Conservation (phyloP, 2,797 vertebrate genomes). For the Delichon dasypus region DNA sequence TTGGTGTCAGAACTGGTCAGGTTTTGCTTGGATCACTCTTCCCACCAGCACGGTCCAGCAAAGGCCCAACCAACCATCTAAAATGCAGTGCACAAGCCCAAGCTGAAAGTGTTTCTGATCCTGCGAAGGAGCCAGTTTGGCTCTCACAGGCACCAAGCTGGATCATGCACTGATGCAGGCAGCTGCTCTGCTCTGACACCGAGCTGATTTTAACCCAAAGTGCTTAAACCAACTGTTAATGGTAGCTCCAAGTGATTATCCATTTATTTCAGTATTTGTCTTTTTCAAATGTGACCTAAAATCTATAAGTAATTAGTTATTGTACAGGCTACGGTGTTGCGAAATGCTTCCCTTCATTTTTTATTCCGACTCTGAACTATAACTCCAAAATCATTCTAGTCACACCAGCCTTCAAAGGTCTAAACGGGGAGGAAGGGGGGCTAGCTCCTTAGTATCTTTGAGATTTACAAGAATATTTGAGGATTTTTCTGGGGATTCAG, state of each 20-base stretch:
- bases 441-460: conserved; percentile 73
- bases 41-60: background rate
- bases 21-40: conserved; percentile 15
- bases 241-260: conserved; percentile 63
- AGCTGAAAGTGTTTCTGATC: background rate
- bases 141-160: background rate
- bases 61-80: background rate
- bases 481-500: conserved; percentile 78
- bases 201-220: conserved; percentile 17
- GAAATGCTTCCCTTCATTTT: conserved; percentile 74
- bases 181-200: background rate
- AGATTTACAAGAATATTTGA: conserved; percentile 78
- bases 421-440: conserved; percentile 68
- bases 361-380: conserved; percentile 70
- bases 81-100: background rate
- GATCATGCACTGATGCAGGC: background rate
- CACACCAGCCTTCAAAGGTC: conserved; percentile 79
- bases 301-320: conserved; percentile 82
- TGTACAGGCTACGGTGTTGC: conserved; percentile 54
- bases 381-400: conserved; percentile 77
- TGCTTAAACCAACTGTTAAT: conserved; percentile 64
- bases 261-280: conserved; percentile 78
- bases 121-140: background rate
- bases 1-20: background rate
- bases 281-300: conserved; percentile 80